Conservation (phyloP, 2,113 vertebrate species). For the Tupaia tana region DNA sequence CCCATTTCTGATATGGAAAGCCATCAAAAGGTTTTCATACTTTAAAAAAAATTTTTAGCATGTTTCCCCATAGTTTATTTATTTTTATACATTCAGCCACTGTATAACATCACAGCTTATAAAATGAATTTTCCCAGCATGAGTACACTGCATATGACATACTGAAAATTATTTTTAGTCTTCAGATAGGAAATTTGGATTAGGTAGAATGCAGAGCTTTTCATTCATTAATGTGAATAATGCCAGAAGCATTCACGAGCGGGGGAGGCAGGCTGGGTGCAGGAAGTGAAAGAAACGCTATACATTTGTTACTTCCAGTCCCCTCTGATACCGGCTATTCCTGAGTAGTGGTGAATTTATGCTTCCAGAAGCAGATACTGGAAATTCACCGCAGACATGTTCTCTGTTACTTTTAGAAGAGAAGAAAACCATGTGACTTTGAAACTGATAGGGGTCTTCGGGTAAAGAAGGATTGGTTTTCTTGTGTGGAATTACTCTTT, state of each 20-base stretch:
- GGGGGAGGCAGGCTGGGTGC: too few relatives aligned
- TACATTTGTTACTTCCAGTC: not conserved
- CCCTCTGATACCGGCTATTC: not conserved
- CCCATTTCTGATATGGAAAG: not conserved
- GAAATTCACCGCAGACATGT: rapidly evolving
- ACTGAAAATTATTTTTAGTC: not conserved
- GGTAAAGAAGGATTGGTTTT: not conserved
- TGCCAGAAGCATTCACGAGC: rapidly evolving
- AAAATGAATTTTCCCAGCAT: too few relatives aligned
- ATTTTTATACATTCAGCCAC: too few relatives aligned
- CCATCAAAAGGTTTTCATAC: not conserved
- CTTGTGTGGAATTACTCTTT: not conserved
- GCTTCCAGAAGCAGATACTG: not conserved
- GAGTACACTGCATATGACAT: too few relatives aligned
- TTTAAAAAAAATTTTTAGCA: too few relatives aligned
- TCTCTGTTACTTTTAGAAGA: not conserved
- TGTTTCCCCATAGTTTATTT: too few relatives aligned
- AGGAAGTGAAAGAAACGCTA: not conserved
- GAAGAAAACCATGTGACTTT: constrained; percentile 40
- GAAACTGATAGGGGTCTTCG: not conserved
- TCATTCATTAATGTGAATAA: not conserved
- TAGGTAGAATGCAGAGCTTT: not conserved
- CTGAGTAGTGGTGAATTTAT: not conserved
- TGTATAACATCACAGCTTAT: too few relatives aligned
- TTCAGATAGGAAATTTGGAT: not conserved